These are phyloP conservation scores for Lutraria rhynchaena DNA, from an alignment of 1,140 invertebrate genomes.

Conservation along the genomic window DNA sequence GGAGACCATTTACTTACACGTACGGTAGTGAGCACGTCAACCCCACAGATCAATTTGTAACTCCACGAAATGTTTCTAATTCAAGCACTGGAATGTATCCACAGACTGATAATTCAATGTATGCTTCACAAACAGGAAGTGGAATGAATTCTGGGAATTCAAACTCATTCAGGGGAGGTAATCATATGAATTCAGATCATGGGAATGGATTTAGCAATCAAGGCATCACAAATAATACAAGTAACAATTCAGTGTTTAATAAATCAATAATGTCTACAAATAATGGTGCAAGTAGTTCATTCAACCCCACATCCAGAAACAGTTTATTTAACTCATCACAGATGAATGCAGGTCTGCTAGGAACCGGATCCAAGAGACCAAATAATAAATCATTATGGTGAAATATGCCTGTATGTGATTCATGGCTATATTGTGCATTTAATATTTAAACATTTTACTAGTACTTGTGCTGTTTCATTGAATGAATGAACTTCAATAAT, in stretches of 20 bases:
- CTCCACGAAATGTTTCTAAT: slow-evolving; percentile 23
- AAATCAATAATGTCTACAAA: slow-evolving; percentile 21
- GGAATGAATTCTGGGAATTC: slow-evolving; percentile 52
- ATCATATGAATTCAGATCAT: slow-evolving; percentile 12
- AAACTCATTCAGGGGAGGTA: slow-evolving; percentile 35
- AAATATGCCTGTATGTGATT: too few species aligned
- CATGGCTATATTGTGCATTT: too few species aligned
- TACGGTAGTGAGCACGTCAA: slow-evolving; percentile 18
- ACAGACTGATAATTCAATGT: slow-evolving; percentile 19
- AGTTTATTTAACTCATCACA: slow-evolving; percentile 40
- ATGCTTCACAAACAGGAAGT: slow-evolving; percentile 39
- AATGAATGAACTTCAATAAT: too few species aligned
- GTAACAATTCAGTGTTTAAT: slow-evolving; percentile 11
- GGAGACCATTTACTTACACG: slow-evolving; percentile 50
- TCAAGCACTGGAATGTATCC: slow-evolving; percentile 41
- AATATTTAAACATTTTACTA: too few species aligned
- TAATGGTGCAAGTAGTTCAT: slow-evolving; percentile 28
- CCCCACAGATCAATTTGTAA: slow-evolving; percentile 15
- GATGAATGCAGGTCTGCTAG: too few species aligned
- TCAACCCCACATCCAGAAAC: slow-evolving; percentile 30
- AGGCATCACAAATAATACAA: background rate
- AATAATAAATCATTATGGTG: too few species aligned
- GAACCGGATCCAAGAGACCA: too few species aligned
- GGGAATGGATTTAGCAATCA: slow-evolving; percentile 6
- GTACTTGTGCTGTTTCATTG: too few species aligned